phyloP scores from a whole-genome alignment of 2,797 vertebrate genomes.

The Bovichtus variegatus region DNA sequence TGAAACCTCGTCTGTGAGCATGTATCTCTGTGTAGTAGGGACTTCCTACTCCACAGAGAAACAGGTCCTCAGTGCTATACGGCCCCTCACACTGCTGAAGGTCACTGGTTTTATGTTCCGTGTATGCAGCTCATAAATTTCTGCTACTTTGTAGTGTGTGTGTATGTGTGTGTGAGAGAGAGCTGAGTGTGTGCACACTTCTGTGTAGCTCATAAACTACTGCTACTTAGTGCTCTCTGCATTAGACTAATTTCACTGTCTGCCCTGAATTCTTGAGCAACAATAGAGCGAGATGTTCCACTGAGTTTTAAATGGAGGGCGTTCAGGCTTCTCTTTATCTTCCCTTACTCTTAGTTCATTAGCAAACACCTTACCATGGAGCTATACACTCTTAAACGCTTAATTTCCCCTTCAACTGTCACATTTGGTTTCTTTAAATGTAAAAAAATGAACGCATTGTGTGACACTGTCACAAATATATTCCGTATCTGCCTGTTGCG shows the following conservation, averaged over 20 bases:
- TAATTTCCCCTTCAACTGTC: not conserved
- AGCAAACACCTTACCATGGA: constrained; percentile 5
- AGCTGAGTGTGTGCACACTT: constrained; percentile 55
- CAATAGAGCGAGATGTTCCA: constrained; percentile 58
- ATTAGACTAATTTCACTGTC: constrained; percentile 83
- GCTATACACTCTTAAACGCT: not conserved
- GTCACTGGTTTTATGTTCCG: constrained; percentile 83
- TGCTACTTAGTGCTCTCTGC: constrained; percentile 80
- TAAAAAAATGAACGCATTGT: not conserved
- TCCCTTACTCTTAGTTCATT: constrained; percentile 23
- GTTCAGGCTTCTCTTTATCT: constrained; percentile 30
- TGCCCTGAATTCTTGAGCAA: constrained; percentile 65
- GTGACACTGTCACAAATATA: not conserved
- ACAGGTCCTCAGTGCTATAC: constrained; percentile 73
- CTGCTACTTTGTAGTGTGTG: constrained; percentile 79
- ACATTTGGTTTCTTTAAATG: constrained; percentile 1
- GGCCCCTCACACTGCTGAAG: constrained; percentile 79
- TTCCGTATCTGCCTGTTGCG: not conserved
- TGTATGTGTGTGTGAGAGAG: constrained; percentile 42
- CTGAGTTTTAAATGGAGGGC: constrained; percentile 51
- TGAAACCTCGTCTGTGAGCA: constrained; percentile 29
- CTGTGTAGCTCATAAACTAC: constrained; percentile 79
- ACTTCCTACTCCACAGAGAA: constrained; percentile 75
- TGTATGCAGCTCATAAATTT: constrained; percentile 84
- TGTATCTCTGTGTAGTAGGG: constrained; percentile 50